Percentiles rank a stretch among this genome's conserved stretches.
Evolutionary conservation across 2,797 vertebrate genomes (phyloP).

Genomic region (Distichodus sexfasciatus): DNA sequence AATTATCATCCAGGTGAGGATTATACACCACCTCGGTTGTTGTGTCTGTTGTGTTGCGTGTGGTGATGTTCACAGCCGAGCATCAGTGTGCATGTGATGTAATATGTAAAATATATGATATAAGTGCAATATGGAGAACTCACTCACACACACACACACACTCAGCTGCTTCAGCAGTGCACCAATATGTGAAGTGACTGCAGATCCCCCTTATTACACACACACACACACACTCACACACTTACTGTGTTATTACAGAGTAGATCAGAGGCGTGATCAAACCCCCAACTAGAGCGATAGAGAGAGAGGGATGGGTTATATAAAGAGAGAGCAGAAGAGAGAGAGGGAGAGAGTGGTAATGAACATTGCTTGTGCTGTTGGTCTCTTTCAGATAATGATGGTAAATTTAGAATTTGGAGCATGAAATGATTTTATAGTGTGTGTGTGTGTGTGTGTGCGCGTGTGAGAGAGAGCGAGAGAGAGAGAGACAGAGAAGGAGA

Average conservation of each 20-base stretch:
- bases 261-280: slow-evolving; percentile 49
- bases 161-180: slow-evolving; percentile 51
- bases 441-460: too few relatives aligned
- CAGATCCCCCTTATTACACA: slow-evolving; percentile 53
- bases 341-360: slow-evolving; percentile 59
- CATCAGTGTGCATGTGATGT: too few relatives aligned
- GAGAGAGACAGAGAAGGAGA: not conserved
- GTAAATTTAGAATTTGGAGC: slow-evolving; percentile 57
- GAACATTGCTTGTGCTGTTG: slow-evolving; percentile 52
- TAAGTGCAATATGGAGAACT: too few relatives aligned
- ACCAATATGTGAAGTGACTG: slow-evolving; percentile 16
- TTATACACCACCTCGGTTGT: too few relatives aligned
- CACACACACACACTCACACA: too few relatives aligned
- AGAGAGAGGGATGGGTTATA: not conserved
- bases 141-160: slow-evolving; percentile 61
- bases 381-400: slow-evolving; percentile 55
- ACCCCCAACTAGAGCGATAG: not conserved
- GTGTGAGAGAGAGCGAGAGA: not conserved
- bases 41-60: too few relatives aligned
- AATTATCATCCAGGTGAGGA: too few relatives aligned
- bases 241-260: slow-evolving; percentile 61
- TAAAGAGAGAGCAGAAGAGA: not conserved
- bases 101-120: too few relatives aligned
- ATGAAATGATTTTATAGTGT: slow-evolving; percentile 57
- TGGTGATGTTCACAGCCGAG: too few relatives aligned